Percentiles rank a stretch among this genome's conserved stretches.
phyloP scores from a whole-genome alignment of 2,888 invertebrate species.

The Mayetiola destructor region DNA sequence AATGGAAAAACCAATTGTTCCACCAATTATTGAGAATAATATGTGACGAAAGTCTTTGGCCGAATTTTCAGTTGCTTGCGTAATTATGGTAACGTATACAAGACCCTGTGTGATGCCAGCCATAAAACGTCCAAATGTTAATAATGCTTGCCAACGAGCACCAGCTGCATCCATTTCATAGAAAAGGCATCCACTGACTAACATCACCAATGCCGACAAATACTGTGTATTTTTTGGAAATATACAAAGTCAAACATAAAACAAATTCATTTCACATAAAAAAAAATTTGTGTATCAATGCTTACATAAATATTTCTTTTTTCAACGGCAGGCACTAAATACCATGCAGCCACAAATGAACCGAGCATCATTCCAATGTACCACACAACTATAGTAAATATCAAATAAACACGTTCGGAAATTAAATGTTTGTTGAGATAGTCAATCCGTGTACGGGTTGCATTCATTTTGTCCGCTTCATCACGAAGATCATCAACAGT shows the following conservation, averaged over 20 bases:
- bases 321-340: neutral
- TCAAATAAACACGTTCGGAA: neutral
- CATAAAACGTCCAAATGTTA: neutral
- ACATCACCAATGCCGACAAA: neutral
- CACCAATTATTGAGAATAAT: neutral
- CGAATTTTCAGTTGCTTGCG: neutral
- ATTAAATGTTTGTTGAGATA: neutral
- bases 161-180: neutral
- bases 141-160: neutral
- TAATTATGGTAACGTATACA: neutral
- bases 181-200: neutral
- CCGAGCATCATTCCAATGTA: neutral
- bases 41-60: neutral
- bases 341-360: neutral
- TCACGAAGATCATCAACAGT: neutral
- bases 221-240: no score
- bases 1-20: neutral
- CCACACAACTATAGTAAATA: neutral
- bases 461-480: neutral
- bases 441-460: neutral
- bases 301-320: slow-evolving; percentile 4
- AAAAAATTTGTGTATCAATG: neutral
- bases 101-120: neutral
- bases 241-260: neutral
- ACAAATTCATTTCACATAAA: no score